phyloP scores from a whole-genome alignment of 2,113 vertebrate species.

The Benthochromis sp. region DNA sequence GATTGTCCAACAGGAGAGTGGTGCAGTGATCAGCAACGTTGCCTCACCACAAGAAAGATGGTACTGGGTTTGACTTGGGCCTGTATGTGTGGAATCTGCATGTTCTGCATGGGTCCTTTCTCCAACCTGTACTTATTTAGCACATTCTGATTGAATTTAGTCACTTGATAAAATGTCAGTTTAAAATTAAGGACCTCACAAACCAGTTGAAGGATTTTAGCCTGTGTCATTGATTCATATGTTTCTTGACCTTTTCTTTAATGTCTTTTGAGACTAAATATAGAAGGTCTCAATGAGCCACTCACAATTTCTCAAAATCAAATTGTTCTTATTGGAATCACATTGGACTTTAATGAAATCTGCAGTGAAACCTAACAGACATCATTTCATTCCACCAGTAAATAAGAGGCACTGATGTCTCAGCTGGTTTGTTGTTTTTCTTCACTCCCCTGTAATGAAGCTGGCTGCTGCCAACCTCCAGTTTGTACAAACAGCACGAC shows the following conservation, averaged over 20 bases:
- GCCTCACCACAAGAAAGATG: neutral
- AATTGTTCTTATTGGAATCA: conserved; percentile 35
- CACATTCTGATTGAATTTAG: neutral
- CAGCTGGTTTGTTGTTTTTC: neutral
- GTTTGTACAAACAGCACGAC: neutral
- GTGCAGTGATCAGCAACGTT: neutral
- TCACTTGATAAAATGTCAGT: neutral
- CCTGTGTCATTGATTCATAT: neutral
- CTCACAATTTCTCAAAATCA: neutral
- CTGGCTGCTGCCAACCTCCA: neutral
- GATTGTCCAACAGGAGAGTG: neutral
- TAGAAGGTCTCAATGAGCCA: neutral
- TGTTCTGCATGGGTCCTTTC: neutral
- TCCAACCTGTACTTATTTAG: neutral
- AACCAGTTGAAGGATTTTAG: neutral
- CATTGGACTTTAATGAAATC: conserved; percentile 28
- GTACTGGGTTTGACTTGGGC: neutral
- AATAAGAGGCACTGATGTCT: neutral
- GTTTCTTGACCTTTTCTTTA: neutral
- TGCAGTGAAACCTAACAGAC: neutral
- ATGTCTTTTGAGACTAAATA: neutral
- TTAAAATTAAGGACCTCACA: neutral
- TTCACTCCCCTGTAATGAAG: conserved; percentile 5
- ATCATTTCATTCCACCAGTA: neutral
- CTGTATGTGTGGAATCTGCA: neutral